Evolutionary conservation across 2,888 invertebrate genomes (phyloP).

Genomic region (Ethmia dodecea): DNA sequence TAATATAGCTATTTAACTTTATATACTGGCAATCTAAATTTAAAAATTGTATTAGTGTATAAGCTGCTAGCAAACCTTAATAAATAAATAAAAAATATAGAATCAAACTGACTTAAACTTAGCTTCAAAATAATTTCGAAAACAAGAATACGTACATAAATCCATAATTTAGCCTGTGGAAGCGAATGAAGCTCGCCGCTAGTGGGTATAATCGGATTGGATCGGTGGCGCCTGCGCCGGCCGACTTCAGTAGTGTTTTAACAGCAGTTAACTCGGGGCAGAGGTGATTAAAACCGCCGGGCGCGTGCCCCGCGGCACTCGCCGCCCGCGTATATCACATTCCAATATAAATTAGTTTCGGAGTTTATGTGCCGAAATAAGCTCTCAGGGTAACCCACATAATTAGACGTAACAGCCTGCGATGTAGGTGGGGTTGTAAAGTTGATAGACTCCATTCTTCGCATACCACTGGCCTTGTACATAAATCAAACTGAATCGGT

Average conservation of each 20-base stretch:
- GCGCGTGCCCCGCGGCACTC: constrained; percentile 48
- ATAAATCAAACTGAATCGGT: too few species aligned
- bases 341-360: constrained; percentile 76
- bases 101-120: too few species aligned
- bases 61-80: too few species aligned
- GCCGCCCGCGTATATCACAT: constrained; percentile 63
- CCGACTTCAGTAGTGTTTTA: constrained; percentile 52
- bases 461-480: too few species aligned
- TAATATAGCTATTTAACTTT: too few species aligned
- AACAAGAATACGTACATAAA: background rate
- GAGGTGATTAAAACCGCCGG: constrained; percentile 12
- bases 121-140: too few species aligned
- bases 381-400: constrained; percentile 39
- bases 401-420: constrained; percentile 43
- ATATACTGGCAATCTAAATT: too few species aligned
- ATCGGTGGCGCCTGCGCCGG: constrained; percentile 42
- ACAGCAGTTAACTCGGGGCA: constrained; percentile 54
- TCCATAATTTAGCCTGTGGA: constrained; percentile 13
- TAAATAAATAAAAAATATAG: too few species aligned
- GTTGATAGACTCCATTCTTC: constrained; percentile 4
- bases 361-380: constrained; percentile 65
- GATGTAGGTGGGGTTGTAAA: constrained; percentile 5
- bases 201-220: constrained; percentile 12
- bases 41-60: too few species aligned
- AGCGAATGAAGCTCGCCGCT: background rate